phyloP scores from a whole-genome alignment of 2,797 vertebrate genomes.

The Thalassophryne amazonica region DNA sequence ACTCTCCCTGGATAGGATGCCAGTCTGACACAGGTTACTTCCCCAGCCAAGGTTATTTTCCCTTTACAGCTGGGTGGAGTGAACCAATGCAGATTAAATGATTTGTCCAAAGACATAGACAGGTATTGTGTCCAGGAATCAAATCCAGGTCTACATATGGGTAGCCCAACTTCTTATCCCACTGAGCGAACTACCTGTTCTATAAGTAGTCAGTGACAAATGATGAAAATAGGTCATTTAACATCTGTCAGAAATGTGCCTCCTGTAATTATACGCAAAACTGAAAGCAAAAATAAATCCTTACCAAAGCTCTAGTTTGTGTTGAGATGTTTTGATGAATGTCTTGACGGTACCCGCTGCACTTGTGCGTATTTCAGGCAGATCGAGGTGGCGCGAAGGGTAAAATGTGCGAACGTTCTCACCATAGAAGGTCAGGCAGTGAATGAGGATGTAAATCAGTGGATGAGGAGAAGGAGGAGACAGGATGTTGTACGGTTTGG shows the following conservation, averaged over 20 bases:
- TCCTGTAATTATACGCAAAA: constrained; percentile 22
- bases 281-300: constrained; percentile 15
- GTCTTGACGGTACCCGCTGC: constrained; percentile 12
- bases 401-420: constrained; percentile 36
- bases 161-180: no score
- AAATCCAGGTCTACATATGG: no score
- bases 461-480: constrained; percentile 13
- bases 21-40: no score
- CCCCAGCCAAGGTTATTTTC: no score
- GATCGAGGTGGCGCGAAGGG: constrained; percentile 6
- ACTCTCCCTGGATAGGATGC: no score
- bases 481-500: constrained; percentile 48
- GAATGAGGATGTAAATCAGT: constrained; percentile 54
- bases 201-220: no score
- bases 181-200: no score
- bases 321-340: constrained; percentile 19
- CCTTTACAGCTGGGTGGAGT: no score
- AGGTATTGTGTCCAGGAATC: no score
- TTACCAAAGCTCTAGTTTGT: constrained; percentile 3
- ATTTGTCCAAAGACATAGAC: no score
- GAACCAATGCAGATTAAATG: no score
- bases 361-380: constrained; percentile 26
- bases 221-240: constrained; percentile 8
- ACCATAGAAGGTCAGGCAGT: constrained; percentile 50
- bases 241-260: not conserved